These are phyloP conservation scores for Drosophila buzzatii DNA, from an alignment of 2,888 invertebrate species.

Conservation along the genomic window DNA sequence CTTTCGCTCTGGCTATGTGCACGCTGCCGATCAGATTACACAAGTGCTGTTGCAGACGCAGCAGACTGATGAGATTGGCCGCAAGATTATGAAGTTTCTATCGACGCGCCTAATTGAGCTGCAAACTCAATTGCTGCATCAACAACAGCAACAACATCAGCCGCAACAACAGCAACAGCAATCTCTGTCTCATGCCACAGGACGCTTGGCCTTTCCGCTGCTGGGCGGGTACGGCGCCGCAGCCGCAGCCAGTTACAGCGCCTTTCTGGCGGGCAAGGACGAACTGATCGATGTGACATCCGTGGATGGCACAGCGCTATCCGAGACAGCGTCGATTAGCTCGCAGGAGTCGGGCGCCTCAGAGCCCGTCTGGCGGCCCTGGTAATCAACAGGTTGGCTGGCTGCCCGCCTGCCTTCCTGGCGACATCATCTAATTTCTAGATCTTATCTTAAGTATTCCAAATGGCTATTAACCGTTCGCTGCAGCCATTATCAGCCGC, in stretches of 20 bases:
- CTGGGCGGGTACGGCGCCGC: slow-evolving; percentile 63
- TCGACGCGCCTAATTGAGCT: slow-evolving; percentile 91
- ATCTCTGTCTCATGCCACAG: slow-evolving; percentile 40
- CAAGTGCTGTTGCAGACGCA: slow-evolving; percentile 92
- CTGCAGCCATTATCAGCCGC: slow-evolving; percentile 31
- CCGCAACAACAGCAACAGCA: slow-evolving; percentile 56
- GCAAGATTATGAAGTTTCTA: slow-evolving; percentile 94
- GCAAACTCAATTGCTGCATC: slow-evolving; percentile 74
- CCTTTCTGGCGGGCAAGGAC: slow-evolving; percentile 70
- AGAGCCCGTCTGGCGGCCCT: slow-evolving; percentile 82
- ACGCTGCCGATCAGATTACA: slow-evolving; percentile 95
- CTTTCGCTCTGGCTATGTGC: slow-evolving; percentile 95
- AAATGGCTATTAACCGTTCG: slow-evolving; percentile 69
- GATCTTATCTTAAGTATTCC: slow-evolving; percentile 69
- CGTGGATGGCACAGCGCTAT: slow-evolving; percentile 73
- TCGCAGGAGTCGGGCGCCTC: slow-evolving; percentile 77
- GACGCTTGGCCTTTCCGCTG: slow-evolving; percentile 49
- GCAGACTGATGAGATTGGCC: slow-evolving; percentile 85
- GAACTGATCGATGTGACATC: slow-evolving; percentile 81
- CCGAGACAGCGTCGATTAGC: slow-evolving; percentile 76
- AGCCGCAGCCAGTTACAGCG: slow-evolving; percentile 65
- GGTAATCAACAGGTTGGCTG: slow-evolving; percentile 60
- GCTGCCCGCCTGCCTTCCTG: slow-evolving; percentile 5
- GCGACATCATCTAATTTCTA: slow-evolving; percentile 55
- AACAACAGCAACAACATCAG: slow-evolving; percentile 62